Base-by-base conservation (phyloP, 2,113 vertebrate species). In the Salvelinus fontinalis region DNA sequence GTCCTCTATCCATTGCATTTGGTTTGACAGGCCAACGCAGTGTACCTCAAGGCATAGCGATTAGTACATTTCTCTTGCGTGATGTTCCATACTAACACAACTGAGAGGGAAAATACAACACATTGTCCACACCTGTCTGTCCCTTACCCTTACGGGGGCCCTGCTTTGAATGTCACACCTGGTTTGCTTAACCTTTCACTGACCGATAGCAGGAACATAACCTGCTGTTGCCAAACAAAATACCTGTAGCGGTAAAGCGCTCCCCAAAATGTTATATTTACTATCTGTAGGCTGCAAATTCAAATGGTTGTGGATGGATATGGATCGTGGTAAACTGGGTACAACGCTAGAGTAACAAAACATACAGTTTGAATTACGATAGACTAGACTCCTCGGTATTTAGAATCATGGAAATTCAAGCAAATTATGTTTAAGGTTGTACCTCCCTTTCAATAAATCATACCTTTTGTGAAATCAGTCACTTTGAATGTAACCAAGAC, bases 141-240 rank as follows among this genome's bases (percentile, higher is more conserved):
- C 18, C 20, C 59, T n/a, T 8, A 20, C n/a, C 59, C 18, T 2
- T n/a, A 60, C n/a, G 20, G 59, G 20, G 59, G 59, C 18, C 59
- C 29, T 34, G 29, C 29, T 67, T 67, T 68, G 16, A 8, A 18
- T 39, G 27, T 34, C 66, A 39, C 29, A 39, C 29, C 29, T 68
- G 66, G 66, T 34, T 68, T 27, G 14, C 31, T 9, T 68, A 12
- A 68, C 66, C 66, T 68, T 68, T 68, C 14, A 18, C 66, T 68
- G 31, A 68, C 31, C 16, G 5, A 68, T 68, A n/a, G 18, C 13
- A 34, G 18, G 31, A 7, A 14, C 66, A 27, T 34, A 7, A 68
- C 66, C 65, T 29, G 24, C 11, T 29, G 16, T 16, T 1, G 31
- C 66, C 66, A 68, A 68, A 29, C 26, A 68, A 68, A 68, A 39